These are phyloP conservation scores for Lutjanus argentimaculatus DNA, from an alignment of 2,797 vertebrate genomes.

Conservation along the genomic window DNA sequence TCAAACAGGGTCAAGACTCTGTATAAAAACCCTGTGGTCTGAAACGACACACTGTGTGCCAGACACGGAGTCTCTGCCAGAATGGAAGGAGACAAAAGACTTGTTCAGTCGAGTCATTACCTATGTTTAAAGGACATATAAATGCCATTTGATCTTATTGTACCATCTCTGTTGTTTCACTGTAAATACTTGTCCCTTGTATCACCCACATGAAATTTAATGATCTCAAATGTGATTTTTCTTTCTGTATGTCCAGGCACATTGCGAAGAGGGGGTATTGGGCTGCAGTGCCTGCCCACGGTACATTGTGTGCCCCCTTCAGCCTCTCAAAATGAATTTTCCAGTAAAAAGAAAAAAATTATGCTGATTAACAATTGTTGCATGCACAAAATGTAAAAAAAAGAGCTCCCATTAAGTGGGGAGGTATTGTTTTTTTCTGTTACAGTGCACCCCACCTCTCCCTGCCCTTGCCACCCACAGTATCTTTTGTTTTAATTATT, in stretches of 20 bases:
- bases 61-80: conserved; percentile 31
- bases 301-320: no score
- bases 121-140: conserved; percentile 1
- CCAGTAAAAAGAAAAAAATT: neutral
- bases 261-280: no score
- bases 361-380: neutral
- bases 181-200: conserved; percentile 25
- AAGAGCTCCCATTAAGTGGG: no score
- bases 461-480: no score
- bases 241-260: neutral
- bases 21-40: conserved; percentile 57
- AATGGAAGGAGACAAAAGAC: conserved; percentile 30
- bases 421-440: no score
- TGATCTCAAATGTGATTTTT: conserved; percentile 15
- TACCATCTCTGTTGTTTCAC: neutral
- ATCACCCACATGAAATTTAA: conserved; percentile 44
- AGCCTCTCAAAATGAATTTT: neutral
- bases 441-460: no score
- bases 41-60: conserved; percentile 40
- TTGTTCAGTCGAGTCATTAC: conserved; percentile 24
- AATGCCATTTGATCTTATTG: conserved; percentile 1
- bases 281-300: no score
- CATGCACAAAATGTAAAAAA: neutral
- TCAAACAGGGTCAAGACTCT: conserved; percentile 62
- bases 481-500: no score